These are phyloP conservation scores for Pholis gunnellus DNA, from an alignment of 2,113 vertebrate species.

Conservation along the genomic window DNA sequence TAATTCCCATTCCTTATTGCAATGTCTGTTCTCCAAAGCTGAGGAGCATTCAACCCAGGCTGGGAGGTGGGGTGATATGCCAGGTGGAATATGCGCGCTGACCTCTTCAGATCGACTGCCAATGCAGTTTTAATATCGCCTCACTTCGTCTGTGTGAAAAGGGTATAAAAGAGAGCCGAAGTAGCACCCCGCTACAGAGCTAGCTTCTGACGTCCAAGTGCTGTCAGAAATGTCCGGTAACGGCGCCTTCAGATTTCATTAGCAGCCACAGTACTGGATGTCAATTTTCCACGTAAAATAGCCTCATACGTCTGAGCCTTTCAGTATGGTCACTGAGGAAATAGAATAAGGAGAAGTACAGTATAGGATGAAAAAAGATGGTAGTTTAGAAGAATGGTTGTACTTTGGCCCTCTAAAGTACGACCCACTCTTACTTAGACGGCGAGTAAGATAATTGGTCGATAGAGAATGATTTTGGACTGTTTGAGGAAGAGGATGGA, in stretches of 20 bases:
- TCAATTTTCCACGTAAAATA: not conserved
- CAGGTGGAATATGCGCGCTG: not conserved
- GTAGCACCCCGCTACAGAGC: not conserved
- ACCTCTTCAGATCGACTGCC: not conserved
- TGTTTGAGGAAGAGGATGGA: not conserved
- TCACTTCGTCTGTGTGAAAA: not conserved
- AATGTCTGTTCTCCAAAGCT: conserved; percentile 10
- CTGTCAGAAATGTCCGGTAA: not conserved
- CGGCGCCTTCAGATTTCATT: not conserved
- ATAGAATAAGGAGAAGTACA: not conserved
- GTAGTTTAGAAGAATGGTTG: not conserved
- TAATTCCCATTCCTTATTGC: not conserved
- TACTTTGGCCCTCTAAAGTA: not conserved
- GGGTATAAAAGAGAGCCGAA: conserved; percentile 4
- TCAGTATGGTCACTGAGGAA: conserved; percentile 4
- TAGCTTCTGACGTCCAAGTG: not conserved
- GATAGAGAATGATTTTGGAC: not conserved
- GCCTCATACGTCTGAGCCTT: not conserved
- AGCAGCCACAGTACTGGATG: not conserved
- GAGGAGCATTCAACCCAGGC: conserved; percentile 7
- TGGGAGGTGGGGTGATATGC: not conserved
- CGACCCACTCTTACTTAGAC: not conserved
- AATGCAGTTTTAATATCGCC: not conserved
- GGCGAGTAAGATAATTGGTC: not conserved
- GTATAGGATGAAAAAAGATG: not conserved